phyloP scores from a whole-genome alignment of 2,797 vertebrate genomes.

The Jordanella pulchra region DNA sequence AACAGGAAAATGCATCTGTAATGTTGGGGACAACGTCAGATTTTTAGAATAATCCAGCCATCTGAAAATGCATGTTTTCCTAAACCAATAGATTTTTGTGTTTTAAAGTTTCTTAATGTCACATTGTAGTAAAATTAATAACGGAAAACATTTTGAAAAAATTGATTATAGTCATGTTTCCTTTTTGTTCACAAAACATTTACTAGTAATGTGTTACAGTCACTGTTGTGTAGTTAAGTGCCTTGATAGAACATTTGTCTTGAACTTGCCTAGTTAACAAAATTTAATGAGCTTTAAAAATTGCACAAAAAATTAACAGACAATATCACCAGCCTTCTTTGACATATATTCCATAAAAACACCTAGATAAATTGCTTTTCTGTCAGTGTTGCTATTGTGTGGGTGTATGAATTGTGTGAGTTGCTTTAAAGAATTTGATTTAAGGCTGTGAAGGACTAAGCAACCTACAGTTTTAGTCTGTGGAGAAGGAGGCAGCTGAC shows the following conservation, averaged over 20 bases:
- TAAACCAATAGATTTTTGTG: not conserved
- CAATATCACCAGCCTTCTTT: not conserved
- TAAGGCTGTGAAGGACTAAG: conserved; percentile 23
- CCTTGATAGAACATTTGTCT: not conserved
- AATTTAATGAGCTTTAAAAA: not conserved
- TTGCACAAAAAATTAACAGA: not conserved
- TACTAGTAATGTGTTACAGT: not conserved
- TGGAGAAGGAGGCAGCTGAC: conserved; percentile 58
- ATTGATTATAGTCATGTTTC: not conserved
- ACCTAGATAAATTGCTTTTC: not conserved
- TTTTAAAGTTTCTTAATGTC: not conserved
- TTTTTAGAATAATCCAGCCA: not conserved
- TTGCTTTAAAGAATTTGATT: conserved; percentile 30
- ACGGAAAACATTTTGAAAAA: not conserved
- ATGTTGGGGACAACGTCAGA: too few relatives aligned
- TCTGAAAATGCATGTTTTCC: not conserved
- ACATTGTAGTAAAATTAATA: not conserved
- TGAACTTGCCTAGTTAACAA: too few relatives aligned
- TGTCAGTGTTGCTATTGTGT: not conserved
- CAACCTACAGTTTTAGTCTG: conserved; percentile 29
- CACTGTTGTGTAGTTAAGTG: not conserved
- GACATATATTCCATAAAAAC: not conserved
- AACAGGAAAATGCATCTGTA: too few relatives aligned
- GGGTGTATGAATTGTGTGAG: too few relatives aligned
- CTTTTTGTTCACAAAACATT: not conserved